Conservation (phyloP, 1,140 invertebrate species). For the Panagrolaimus sp. region DNA sequence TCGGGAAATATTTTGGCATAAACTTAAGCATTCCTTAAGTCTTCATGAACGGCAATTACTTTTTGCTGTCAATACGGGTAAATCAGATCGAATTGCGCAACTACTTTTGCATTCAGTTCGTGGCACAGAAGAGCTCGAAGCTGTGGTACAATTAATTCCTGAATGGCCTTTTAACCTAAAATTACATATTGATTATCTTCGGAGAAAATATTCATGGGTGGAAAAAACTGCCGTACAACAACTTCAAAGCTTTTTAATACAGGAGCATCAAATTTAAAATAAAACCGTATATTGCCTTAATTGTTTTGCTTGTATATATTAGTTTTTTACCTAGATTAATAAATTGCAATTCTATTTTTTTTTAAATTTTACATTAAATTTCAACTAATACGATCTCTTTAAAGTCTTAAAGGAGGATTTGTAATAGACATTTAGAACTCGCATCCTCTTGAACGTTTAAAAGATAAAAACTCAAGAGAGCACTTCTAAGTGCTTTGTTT, state of each 20-base stretch:
- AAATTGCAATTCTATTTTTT: no score
- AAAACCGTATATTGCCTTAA: background rate
- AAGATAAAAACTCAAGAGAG: no score
- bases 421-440: no score
- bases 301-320: no score
- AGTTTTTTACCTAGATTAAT: no score
- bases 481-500: no score
- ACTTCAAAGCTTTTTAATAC: slow-evolving; percentile 33
- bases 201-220: slow-evolving; percentile 39
- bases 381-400: no score
- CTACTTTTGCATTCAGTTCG: slow-evolving; percentile 48
- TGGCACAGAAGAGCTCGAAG: slow-evolving; percentile 43
- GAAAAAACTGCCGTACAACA: slow-evolving; percentile 32
- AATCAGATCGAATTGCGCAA: slow-evolving; percentile 40
- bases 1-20: slow-evolving; percentile 48
- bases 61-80: slow-evolving; percentile 53
- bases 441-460: no score
- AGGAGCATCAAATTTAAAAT: slow-evolving; percentile 13
- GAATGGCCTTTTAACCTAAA: slow-evolving; percentile 38
- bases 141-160: slow-evolving; percentile 34
- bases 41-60: slow-evolving; percentile 43
- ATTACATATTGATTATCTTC: slow-evolving; percentile 36
- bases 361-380: no score
- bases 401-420: no score
- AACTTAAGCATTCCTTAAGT: slow-evolving; percentile 34